These are phyloP conservation scores for Melanotaenia duboulayi DNA, from an alignment of 2,113 vertebrate genomes.

Conservation along the genomic window DNA sequence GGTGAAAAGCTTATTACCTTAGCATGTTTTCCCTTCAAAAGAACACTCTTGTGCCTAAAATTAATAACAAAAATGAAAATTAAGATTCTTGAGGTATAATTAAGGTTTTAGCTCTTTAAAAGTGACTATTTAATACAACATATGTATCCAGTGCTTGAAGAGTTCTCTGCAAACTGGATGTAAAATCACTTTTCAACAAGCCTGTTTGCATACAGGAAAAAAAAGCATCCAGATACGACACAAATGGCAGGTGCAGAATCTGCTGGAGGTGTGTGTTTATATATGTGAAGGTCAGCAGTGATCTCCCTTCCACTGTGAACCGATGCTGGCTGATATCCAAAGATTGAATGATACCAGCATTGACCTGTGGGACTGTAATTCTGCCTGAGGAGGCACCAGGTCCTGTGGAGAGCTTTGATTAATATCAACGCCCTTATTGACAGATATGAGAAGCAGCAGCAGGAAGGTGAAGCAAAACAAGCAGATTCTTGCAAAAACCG, in stretches of 20 bases:
- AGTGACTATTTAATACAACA: too few relatives aligned
- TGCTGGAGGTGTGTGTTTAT: constrained; percentile 1
- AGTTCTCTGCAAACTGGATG: not conserved
- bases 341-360: constrained; percentile 14
- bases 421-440: constrained; percentile 1
- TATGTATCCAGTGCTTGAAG: too few relatives aligned
- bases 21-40: not conserved
- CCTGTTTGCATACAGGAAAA: not conserved
- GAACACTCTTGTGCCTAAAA: too few relatives aligned
- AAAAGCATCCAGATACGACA: not conserved
- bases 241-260: not conserved
- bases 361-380: constrained; percentile 36
- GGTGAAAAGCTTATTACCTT: not conserved
- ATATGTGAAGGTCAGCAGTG: not conserved
- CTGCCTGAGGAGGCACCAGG: constrained; percentile 4
- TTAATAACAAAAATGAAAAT: too few relatives aligned
- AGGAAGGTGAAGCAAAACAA: constrained; percentile 15
- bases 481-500: not conserved
- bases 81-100: too few relatives aligned
- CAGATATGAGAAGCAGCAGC: not conserved
- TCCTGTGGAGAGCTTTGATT: constrained; percentile 24
- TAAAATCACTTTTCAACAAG: not conserved
- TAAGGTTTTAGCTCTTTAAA: too few relatives aligned
- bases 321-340: not conserved
- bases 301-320: not conserved